phyloP scores from a whole-genome alignment of 1,140 invertebrate genomes.

The Dendrolimus punctatus region DNA sequence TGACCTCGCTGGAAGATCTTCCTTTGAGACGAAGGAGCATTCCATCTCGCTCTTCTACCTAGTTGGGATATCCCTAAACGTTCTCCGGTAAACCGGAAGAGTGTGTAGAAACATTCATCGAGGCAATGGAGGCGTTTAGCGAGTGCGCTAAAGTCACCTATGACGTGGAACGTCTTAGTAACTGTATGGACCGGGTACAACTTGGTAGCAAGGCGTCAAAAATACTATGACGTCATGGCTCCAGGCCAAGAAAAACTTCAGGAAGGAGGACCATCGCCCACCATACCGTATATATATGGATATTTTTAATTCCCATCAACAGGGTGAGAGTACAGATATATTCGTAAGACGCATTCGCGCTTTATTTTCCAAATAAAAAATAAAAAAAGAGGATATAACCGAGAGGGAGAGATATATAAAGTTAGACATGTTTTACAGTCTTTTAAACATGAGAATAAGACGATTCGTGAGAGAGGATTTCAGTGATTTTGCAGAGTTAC shows the following conservation, averaged over 20 bases:
- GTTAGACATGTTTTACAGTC: constrained; percentile 13
- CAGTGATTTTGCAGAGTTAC: background rate
- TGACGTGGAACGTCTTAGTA: too few relatives aligned
- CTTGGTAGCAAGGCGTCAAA: constrained; percentile 15
- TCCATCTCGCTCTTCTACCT: too few relatives aligned
- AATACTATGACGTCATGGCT: background rate
- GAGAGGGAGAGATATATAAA: constrained; percentile 11
- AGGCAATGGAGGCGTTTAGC: too few relatives aligned
- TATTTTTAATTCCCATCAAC: constrained; percentile 12
- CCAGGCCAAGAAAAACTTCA: background rate
- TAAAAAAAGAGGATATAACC: constrained; percentile 7
- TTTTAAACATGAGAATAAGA: constrained; percentile 1
- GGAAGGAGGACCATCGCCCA: background rate
- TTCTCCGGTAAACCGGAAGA: too few relatives aligned
- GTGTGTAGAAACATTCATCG: too few relatives aligned
- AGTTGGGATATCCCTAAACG: too few relatives aligned
- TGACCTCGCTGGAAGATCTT: too few relatives aligned
- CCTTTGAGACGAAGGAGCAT: too few relatives aligned
- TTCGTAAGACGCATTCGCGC: constrained; percentile 10
- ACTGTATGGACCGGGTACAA: too few relatives aligned
- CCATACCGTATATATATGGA: constrained; percentile 17
- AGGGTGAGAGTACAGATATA: constrained; percentile 10
- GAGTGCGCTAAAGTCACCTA: too few relatives aligned
- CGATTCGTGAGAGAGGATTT: constrained; percentile 1
- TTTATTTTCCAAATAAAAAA: constrained; percentile 8